Evolutionary conservation across 1,140 invertebrate genomes (phyloP), one percentile per base, ranked within the genome.

Genomic region (Neodiprion virginianus): DNA sequence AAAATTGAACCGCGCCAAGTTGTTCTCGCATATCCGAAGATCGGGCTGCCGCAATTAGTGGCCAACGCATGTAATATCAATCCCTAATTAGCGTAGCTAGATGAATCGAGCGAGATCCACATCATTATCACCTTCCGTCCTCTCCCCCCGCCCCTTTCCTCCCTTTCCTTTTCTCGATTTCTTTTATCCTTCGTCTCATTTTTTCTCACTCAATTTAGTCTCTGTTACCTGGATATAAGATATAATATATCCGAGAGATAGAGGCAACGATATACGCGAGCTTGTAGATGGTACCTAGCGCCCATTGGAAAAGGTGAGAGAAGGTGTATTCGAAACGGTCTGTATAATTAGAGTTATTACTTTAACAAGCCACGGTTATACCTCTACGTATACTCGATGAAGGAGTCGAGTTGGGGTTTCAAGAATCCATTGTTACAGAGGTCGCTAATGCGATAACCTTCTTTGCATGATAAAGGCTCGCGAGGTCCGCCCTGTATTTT

Each of bases 321-420:
- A 82, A 83, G 81, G 78, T 79, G 81, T 82, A 81, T 77, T 75
- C 75, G 79, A 77, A 61, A 82, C 74, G 77, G 77, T 81, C 2
- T 5, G 78, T 82, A 76, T 79, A 83, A 83, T 82, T 83, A 83
- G 81, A 80, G 79, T 83, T 83, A 83, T 83, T 82, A 82, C 77
- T 81, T 82, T 83, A 83, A 83, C 81, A 76, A 83, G 82, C 80
- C 80, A 77, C 53, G 5, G 82, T 83, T 83, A 40, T 40, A 40
- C 28, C 28, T 40, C 28, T 40, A 1, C 5, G 28, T 5, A 1
- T 40, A 82, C 82, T 78, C 73, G 74, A 72, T 72, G 69, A 74
- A 75, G 72, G 74, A 74, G 71, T 28, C 12, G 53, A 66, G 28
- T 48, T 50, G 49, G 17, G 49, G 17, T 14, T 49, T 65, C 12